Evolutionary conservation across 2,888 invertebrate genomes (phyloP), one percentile per base, ranked within the genome.

Genomic region (Ornithoptera priamus): DNA sequence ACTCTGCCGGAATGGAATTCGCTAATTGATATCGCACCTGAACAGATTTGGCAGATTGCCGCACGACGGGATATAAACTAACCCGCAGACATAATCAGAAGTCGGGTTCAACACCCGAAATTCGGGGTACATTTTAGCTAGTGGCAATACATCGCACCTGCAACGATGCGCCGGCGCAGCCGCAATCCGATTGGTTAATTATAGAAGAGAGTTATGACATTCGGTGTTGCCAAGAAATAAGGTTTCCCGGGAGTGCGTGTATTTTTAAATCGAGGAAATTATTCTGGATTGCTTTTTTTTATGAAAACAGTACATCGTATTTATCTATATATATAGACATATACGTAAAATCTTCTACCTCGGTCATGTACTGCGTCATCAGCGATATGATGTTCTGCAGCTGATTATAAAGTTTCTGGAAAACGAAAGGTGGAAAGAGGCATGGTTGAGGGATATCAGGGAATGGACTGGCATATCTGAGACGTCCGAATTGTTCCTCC

Each of bases 191-290:
- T 85, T 81, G 83, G 84, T 81, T 90, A 91, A 89, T 84, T 87
- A 85, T 91, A 91, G 85, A 81, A 72, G 71, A 74, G 76, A 81
- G 86, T 90, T 90, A 90, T 90, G 90, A 90, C 90, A 91, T 82
- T 68, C 76, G 75, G 73, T 76, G 75, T 69, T 69, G 50, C 69
- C 69, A 69, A n/a, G 58, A 46, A 46, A 58, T 24, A 24, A 46
- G 24, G 24, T 69, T 69, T 65, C 56, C 56, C 68, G 64, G 64
- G 64, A 69, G 63, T 42, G n/a, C 8, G 22, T 18, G 65, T 65
- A 24, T 58, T 50, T 46, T 57, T 57, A 65, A 57, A 20, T 0
- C 12, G 46, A 46, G 15, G 46, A 46, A 15, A 12, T 17, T 46
- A 12, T 46, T 46, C 15, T 17, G 3, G 12, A 46, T 12, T 17